Percentiles rank a stretch among this genome's conserved stretches.
Evolutionary conservation across 2,113 vertebrate genomes (phyloP).

Genomic region (Entelurus aequoreus): DNA sequence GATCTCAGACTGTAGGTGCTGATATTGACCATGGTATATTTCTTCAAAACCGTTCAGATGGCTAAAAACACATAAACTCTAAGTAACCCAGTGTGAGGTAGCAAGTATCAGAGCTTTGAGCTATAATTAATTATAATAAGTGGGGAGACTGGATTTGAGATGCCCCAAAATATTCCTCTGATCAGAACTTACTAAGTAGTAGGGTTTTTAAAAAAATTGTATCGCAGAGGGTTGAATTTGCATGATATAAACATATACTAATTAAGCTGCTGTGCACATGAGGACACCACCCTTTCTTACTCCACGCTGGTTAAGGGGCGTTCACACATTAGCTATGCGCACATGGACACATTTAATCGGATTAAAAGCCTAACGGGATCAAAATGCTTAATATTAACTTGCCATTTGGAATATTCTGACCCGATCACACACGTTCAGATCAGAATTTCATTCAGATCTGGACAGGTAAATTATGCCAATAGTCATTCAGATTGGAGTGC

Average conservation of each 20-base stretch:
- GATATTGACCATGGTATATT: background rate
- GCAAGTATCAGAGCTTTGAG: slow-evolving; percentile 40
- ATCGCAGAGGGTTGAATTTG: slow-evolving; percentile 34
- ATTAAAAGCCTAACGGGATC: too few relatives aligned
- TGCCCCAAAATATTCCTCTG: slow-evolving; percentile 36
- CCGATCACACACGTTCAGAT: too few relatives aligned
- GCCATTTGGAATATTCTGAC: too few relatives aligned
- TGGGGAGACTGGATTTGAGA: slow-evolving; percentile 21
- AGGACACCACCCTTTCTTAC: slow-evolving; percentile 16
- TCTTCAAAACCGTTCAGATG: slow-evolving; percentile 16
- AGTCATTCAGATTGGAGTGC: too few relatives aligned
- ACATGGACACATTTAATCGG: too few relatives aligned
- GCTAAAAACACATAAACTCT: slow-evolving; percentile 12
- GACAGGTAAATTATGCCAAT: too few relatives aligned
- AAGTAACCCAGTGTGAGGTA: slow-evolving; percentile 12
- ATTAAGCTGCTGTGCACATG: slow-evolving; percentile 39
- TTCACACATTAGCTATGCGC: too few relatives aligned
- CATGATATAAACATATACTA: slow-evolving; percentile 50
- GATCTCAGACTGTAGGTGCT: background rate
- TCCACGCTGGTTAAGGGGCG: slow-evolving; percentile 26
- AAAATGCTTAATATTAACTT: too few relatives aligned
- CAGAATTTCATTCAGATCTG: too few relatives aligned
- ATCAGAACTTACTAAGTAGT: slow-evolving; percentile 16
- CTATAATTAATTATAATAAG: slow-evolving; percentile 51
- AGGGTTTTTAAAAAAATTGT: slow-evolving; percentile 38